Conservation (phyloP, 2,113 vertebrate genomes). For the Triplophysa tibetana region DNA sequence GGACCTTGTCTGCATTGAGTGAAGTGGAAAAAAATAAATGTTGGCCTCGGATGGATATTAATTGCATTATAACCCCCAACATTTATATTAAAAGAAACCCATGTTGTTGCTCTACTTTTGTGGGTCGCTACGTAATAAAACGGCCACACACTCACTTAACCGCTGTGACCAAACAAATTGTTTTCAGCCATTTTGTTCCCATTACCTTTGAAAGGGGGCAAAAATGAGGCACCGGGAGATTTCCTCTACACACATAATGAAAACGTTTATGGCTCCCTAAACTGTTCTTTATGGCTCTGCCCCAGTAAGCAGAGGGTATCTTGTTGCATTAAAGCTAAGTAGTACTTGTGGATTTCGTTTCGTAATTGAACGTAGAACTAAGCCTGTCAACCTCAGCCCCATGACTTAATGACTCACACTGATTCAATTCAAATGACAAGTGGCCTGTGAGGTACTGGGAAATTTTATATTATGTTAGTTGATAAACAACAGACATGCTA, state of each 20-base stretch:
- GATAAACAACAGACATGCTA: conserved; percentile 9
- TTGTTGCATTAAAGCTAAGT: conserved; percentile 57
- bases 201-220: conserved; percentile 52
- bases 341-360: conserved; percentile 60
- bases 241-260: conserved; percentile 60
- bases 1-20: background rate
- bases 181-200: conserved; percentile 58
- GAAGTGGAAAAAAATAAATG: background rate
- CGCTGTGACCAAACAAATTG: conserved; percentile 64
- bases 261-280: conserved; percentile 62
- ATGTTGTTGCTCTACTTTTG: conserved; percentile 35
- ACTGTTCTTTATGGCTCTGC: conserved; percentile 58
- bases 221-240: conserved; percentile 53
- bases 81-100: conserved; percentile 12
- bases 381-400: conserved; percentile 12
- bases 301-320: conserved; percentile 58
- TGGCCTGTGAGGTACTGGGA: background rate
- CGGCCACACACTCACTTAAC: conserved; percentile 51
- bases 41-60: background rate
- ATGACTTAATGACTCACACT: conserved; percentile 49
- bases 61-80: conserved; percentile 6
- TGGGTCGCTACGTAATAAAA: conserved; percentile 47
- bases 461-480: conserved; percentile 2
- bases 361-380: conserved; percentile 25
- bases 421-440: conserved; percentile 50